Evolutionary conservation across 2,888 invertebrate species (phyloP).

Genomic region (Chymomyza caudatula): DNA sequence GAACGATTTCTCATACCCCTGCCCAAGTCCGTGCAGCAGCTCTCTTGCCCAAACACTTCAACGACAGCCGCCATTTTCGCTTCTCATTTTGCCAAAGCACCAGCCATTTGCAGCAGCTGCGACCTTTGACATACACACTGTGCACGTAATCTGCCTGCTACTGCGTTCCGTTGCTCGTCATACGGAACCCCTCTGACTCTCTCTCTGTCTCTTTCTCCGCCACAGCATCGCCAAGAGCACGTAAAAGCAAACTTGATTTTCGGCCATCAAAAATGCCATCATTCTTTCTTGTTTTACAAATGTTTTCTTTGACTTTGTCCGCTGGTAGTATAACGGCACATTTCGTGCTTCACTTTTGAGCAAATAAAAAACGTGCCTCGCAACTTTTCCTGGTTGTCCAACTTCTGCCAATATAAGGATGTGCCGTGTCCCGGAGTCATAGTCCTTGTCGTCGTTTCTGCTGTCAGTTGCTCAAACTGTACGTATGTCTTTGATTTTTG

Average conservation of each 20-base stretch:
- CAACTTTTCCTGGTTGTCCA: neutral
- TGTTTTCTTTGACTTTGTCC: constrained; percentile 60
- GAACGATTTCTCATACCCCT: constrained; percentile 67
- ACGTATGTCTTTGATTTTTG: constrained; percentile 31
- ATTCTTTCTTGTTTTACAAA: constrained; percentile 64
- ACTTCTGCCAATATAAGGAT: neutral
- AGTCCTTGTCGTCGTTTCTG: neutral
- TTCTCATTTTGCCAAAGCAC: constrained; percentile 65
- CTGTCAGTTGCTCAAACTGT: neutral
- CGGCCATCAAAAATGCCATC: constrained; percentile 70
- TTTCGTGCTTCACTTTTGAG: constrained; percentile 3
- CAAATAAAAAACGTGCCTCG: constrained; percentile 58
- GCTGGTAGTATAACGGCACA: neutral
- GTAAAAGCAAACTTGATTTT: constrained; percentile 73
- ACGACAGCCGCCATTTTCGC: neutral
- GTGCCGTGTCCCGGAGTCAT: neutral
- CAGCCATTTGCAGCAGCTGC: constrained; percentile 73
- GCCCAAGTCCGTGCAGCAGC: constrained; percentile 1
- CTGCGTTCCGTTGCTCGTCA: neutral
- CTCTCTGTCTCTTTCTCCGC: too few relatives aligned
- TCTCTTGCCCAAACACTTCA: neutral
- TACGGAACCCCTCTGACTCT: neutral
- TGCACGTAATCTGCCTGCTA: constrained; percentile 2
- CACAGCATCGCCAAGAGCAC: constrained; percentile 34
- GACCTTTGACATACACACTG: constrained; percentile 65